Conservation (phyloP, 2,888 invertebrate species). For the Microctonus hyperodae region DNA sequence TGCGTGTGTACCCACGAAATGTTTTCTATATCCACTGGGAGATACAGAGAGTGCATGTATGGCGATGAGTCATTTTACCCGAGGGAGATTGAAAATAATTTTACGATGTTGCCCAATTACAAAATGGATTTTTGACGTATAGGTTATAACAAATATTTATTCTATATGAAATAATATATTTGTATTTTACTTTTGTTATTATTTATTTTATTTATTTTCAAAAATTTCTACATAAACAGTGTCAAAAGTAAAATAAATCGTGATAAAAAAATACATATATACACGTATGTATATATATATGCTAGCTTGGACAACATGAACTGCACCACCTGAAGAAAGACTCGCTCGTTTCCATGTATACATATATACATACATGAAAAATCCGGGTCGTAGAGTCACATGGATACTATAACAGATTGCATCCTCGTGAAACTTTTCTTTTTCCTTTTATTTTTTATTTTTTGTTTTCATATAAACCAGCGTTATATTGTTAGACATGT, state of each 20-base stretch:
- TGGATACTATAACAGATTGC: not conserved
- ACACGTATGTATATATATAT: not conserved
- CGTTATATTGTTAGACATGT: conserved; percentile 1
- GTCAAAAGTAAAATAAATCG: not conserved
- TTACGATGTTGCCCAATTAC: not conserved
- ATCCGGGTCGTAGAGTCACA: conserved; percentile 1
- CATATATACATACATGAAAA: not conserved
- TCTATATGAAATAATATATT: not conserved
- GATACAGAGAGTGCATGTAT: not conserved
- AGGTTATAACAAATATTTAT: not conserved
- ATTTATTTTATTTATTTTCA: not conserved
- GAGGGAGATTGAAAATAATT: not conserved
- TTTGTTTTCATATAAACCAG: not conserved
- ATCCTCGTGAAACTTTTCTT: not conserved
- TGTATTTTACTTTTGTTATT: not conserved
- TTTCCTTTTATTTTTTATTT: not conserved
- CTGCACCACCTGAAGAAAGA: not conserved
- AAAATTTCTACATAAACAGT: not conserved
- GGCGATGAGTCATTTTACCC: not conserved
- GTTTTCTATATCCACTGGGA: not conserved
- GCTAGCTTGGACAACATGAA: not conserved
- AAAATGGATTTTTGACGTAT: not conserved
- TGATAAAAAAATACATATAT: not conserved
- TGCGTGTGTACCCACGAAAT: not conserved
- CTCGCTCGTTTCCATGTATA: not conserved